phyloP scores from a whole-genome alignment of 2,888 invertebrate genomes.

The Dicycla oo region DNA sequence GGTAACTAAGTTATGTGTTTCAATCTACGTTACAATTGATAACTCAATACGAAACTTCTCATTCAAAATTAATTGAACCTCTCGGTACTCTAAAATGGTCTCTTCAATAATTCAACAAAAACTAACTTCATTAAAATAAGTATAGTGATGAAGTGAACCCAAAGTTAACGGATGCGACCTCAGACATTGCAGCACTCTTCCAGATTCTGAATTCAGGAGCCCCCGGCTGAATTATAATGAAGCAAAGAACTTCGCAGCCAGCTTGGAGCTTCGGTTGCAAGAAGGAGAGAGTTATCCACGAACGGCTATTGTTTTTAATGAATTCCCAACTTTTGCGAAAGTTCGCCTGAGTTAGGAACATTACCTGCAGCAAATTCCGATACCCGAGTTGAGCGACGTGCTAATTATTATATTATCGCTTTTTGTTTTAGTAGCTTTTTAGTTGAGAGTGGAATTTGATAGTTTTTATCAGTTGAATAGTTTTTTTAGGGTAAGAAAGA shows the following conservation, averaged over 20 bases:
- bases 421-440: slow-evolving; percentile 35
- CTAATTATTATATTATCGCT: slow-evolving; percentile 63
- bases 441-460: not conserved
- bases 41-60: not conserved
- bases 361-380: slow-evolving; percentile 76
- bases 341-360: slow-evolving; percentile 68
- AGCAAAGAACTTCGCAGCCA: slow-evolving; percentile 69
- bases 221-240: slow-evolving; percentile 80
- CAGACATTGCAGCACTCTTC: slow-evolving; percentile 59
- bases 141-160: slow-evolving; percentile 32
- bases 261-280: slow-evolving; percentile 40
- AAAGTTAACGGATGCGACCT: slow-evolving; percentile 43
- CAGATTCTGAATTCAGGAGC: slow-evolving; percentile 68
- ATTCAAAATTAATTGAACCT: not conserved
- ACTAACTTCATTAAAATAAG: slow-evolving; percentile 25
- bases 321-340: slow-evolving; percentile 74
- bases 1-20: not conserved
- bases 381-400: slow-evolving; percentile 58
- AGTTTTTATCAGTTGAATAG: not conserved
- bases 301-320: slow-evolving; percentile 81
- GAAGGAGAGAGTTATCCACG: slow-evolving; percentile 73
- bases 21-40: not conserved
- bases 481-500: not conserved
- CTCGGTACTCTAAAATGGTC: not conserved
- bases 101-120: slow-evolving; percentile 18